A percentile compares a stretch with the other conserved stretches of the same genome.
Evolutionary conservation across 2,113 vertebrate species (phyloP).

Genomic region (Panthera uncia): DNA sequence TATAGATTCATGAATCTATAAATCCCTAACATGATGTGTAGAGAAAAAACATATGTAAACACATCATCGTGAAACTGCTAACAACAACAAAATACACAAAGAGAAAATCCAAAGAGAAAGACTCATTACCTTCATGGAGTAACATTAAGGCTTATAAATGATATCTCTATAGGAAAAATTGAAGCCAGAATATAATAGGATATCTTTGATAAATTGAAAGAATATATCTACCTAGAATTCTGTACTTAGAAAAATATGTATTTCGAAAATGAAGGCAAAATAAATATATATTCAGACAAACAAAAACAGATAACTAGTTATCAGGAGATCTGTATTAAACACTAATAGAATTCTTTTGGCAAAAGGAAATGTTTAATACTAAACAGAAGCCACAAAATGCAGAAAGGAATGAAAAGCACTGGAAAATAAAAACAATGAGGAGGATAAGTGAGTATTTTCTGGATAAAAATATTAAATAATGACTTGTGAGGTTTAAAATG

Average conservation of each 20-base stretch:
- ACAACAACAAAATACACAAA: neutral
- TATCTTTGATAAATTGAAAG: neutral
- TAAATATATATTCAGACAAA: neutral
- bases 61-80: neutral
- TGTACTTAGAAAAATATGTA: neutral
- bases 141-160: neutral
- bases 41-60: neutral
- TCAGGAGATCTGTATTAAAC: neutral
- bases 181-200: neutral
- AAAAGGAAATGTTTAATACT: neutral
- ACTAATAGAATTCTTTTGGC: neutral
- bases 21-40: neutral
- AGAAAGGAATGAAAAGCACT: neutral
- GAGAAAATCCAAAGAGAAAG: neutral
- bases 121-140: neutral
- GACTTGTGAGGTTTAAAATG: neutral
- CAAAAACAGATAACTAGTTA: neutral
- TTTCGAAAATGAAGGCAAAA: neutral
- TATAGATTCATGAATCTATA: neutral
- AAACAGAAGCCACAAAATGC: neutral
- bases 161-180: neutral
- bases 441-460: neutral
- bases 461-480: neutral
- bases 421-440: neutral
- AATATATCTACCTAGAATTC: slow-evolving; percentile 2